A percentile compares a stretch with the other conserved stretches of the same genome.
Evolutionary conservation across 2,113 vertebrate species (phyloP).

Genomic region (Thalassarche chlororhynchos): DNA sequence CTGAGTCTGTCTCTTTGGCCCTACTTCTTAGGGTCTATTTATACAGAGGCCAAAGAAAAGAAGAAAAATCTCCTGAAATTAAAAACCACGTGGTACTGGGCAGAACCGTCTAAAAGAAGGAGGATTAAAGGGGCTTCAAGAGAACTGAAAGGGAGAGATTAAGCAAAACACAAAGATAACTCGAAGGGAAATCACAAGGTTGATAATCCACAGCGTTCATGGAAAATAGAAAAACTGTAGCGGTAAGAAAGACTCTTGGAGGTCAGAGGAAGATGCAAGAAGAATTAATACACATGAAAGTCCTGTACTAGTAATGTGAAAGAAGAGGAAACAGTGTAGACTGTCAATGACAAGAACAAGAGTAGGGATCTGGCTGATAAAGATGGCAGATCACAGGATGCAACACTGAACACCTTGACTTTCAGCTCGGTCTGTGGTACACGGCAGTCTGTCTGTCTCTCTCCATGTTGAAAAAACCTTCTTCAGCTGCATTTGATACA

Average conservation of each 20-base stretch:
- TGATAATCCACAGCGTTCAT: not conserved
- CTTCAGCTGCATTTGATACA: not conserved
- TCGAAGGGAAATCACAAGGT: not conserved
- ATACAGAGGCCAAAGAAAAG: not conserved
- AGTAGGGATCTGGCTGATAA: not conserved
- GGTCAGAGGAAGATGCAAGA: not conserved
- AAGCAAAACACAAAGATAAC: not conserved
- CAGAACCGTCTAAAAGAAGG: not conserved
- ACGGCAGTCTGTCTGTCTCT: not conserved
- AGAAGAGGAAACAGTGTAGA: not conserved
- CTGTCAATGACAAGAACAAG: too few relatives aligned
- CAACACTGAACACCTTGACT: accelerated
- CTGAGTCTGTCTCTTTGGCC: not conserved
- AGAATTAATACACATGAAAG: not conserved
- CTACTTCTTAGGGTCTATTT: not conserved
- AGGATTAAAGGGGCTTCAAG: not conserved
- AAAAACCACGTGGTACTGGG: accelerated
- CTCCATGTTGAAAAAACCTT: too few relatives aligned
- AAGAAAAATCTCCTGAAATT: not conserved
- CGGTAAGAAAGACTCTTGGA: not conserved
- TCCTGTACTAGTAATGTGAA: not conserved
- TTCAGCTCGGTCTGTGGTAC: accelerated
- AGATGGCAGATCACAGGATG: not conserved
- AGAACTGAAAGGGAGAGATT: not conserved
- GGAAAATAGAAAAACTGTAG: not conserved